These are phyloP conservation scores for Chionis minor DNA, from an alignment of 2,113 vertebrate genomes.

Conservation along the genomic window DNA sequence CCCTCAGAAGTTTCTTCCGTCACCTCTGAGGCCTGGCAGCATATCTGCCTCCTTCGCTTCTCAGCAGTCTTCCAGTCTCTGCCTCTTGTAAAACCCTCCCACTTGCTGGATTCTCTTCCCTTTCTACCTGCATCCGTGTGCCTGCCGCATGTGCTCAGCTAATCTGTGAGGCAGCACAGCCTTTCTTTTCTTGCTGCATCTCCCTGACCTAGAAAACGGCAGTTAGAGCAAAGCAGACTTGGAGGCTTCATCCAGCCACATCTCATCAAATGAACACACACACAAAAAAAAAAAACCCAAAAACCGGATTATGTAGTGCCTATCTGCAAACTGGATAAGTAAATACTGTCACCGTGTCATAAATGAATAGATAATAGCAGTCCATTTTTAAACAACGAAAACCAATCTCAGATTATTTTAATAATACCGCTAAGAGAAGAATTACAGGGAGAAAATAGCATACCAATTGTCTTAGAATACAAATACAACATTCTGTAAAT, in stretches of 20 bases:
- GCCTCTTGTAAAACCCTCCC: neutral
- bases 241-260: neutral
- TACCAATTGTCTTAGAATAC: neutral
- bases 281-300: neutral
- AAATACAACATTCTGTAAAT: neutral
- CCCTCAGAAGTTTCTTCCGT: neutral
- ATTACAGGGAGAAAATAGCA: neutral
- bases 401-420: conserved; percentile 19
- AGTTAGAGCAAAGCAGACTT: neutral
- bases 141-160: neutral
- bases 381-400: conserved; percentile 55
- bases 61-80: neutral
- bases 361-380: conserved; percentile 28
- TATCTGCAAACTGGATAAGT: conserved; percentile 13
- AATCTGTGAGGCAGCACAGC: neutral
- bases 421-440: neutral
- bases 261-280: neutral
- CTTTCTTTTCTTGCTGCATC: neutral
- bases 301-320: neutral
- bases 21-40: neutral
- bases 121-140: neutral
- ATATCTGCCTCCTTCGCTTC: neutral
- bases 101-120: neutral
- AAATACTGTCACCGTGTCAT: conserved; percentile 31
- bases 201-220: conserved; percentile 1